Evolutionary conservation across 2,113 vertebrate genomes (phyloP).

Genomic region (Coptodon bakossiorum): DNA sequence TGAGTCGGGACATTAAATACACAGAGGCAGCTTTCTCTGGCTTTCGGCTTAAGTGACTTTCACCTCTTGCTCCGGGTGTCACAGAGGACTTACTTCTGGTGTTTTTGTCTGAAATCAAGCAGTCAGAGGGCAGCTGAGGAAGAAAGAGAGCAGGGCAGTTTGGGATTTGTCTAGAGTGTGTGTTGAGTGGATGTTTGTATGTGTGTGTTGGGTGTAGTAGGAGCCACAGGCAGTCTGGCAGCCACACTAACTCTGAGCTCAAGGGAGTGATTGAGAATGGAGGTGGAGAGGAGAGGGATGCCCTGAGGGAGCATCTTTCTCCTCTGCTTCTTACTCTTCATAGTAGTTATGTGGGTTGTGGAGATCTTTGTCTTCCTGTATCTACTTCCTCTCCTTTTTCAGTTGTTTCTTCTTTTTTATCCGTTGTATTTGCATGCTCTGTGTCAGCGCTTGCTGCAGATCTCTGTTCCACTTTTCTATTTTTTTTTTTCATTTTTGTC

Average conservation of each 20-base stretch:
- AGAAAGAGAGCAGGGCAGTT: not conserved
- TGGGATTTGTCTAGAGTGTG: not conserved
- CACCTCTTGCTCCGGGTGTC: conserved; percentile 41
- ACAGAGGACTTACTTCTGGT: conserved; percentile 41
- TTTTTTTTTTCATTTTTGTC: rapidly evolving
- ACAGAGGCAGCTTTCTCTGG: conserved; percentile 54
- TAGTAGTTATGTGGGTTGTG: not conserved
- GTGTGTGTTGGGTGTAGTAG: not conserved
- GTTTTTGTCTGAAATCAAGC: conserved; percentile 37
- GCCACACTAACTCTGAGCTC: conserved; percentile 36
- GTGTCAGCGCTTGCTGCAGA: not conserved
- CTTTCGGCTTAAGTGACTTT: conserved; percentile 46
- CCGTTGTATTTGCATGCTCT: not conserved
- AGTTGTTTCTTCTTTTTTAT: not conserved
- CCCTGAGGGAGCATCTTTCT: conserved; percentile 34
- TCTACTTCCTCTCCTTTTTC: not conserved
- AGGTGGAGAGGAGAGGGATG: conserved; percentile 55
- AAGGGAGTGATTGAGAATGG: conserved; percentile 47
- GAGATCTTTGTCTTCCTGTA: not conserved
- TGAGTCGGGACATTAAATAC: conserved; percentile 31
- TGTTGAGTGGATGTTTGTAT: not conserved
- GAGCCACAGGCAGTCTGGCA: conserved; percentile 43
- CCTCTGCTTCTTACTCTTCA: not conserved
- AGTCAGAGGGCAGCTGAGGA: conserved; percentile 1
- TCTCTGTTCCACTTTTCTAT: not conserved